Base-by-base conservation (phyloP, 2,113 vertebrate species). In the Urocolius indicus region DNA sequence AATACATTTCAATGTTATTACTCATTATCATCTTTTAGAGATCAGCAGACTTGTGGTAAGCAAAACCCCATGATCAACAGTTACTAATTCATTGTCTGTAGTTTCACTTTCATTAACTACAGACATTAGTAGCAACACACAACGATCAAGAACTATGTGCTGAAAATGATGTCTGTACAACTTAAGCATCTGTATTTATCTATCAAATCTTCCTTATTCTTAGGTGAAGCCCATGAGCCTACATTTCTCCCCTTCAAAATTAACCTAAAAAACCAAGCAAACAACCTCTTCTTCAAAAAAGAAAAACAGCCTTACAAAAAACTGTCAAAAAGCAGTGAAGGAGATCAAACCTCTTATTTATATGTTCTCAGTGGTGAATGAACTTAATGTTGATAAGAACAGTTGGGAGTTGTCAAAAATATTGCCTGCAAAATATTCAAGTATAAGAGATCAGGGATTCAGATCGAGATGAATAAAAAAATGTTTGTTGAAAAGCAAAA, bases 21-120 rank as follows among this genome's bases (percentile, higher is more conserved):
- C 65, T 90, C 69, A 29, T 59, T n/a, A 95, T 23, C 32, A 24
- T 65, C 22, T 86, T 90, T 57, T 63, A 71, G 93, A 86, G 30
- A 65, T 23, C 4, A 1, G 32, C 26, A 83, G 65, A 51, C 45
- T 22, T 77, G 46, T 21, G 90, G 45, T 43, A 86, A 68, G 32
- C 32, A 92, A 74, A 93, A 94, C 51, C 14, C 21, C n/a, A 3
- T 41, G 36, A 88, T 78, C 84, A 71, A 86, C 71, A 93, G 46
- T 48, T 80, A 49, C 27, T 86, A 78, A 93, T 65, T 52, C 55
- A 86, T 38, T 90, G 62, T 58, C 63, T 95, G 51, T 88, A 93
- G 94, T 93, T 94, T 91, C 62, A 71, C 27, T 87, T 76, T 34
- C 67, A 55, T 95, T 89, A 91, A 93, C 79, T 78, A 45, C 9